These are phyloP conservation scores for Oxyura jamaicensis DNA, from an alignment of 2,113 vertebrate genomes.

Conservation along the genomic window DNA sequence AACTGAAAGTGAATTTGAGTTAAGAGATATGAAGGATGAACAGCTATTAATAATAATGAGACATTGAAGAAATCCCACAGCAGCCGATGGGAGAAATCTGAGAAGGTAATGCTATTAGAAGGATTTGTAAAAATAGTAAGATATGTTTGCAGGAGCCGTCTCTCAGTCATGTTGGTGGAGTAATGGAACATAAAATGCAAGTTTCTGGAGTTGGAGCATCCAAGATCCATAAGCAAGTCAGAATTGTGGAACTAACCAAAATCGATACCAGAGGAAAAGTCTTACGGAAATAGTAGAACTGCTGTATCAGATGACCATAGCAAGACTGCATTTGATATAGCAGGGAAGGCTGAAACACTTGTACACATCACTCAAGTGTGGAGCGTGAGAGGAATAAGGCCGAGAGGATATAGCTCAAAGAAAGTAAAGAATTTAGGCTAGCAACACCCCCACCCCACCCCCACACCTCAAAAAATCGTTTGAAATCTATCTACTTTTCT, in stretches of 20 bases:
- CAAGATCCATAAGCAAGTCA: neutral
- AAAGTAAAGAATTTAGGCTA: neutral
- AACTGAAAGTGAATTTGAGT: constrained; percentile 43
- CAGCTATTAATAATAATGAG: constrained; percentile 65
- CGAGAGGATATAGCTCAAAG: neutral
- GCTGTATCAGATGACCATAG: neutral
- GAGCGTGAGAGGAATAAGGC: neutral
- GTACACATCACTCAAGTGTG: constrained; percentile 11
- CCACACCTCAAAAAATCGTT: neutral
- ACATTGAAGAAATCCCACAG: constrained; percentile 20
- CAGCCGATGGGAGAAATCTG: neutral
- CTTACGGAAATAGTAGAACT: constrained; percentile 30
- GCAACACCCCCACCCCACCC: neutral
- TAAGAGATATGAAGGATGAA: constrained; percentile 37
- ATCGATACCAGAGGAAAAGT: neutral
- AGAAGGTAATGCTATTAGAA: constrained; percentile 6
- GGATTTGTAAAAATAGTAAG: constrained; percentile 53
- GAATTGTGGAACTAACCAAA: constrained; percentile 23
- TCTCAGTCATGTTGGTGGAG: neutral
- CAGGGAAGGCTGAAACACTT: neutral
- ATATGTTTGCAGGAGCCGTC: constrained; percentile 25
- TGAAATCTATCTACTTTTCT: neutral
- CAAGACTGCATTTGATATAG: neutral
- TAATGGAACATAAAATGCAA: constrained; percentile 25
- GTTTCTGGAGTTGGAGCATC: neutral